Base-by-base conservation (phyloP, 2,113 vertebrate genomes). In the Oreochromis niloticus region DNA sequence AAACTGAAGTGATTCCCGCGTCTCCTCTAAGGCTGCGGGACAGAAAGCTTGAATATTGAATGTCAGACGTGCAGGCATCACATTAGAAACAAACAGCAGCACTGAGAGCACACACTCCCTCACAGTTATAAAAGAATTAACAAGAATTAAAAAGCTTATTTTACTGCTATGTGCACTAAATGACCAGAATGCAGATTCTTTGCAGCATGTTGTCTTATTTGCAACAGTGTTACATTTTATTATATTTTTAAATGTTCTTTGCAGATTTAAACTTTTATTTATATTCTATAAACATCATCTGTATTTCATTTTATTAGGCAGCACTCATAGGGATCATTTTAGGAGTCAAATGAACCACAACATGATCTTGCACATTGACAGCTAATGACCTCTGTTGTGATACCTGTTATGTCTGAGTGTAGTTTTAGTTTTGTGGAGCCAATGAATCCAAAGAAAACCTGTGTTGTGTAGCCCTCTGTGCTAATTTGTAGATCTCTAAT, bases 61-160 rank as follows among this genome's bases (percentile, higher is more conserved):
- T 16, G 16, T 63, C 30, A 36, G 30, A 63, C 2, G 0, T 63
- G 59, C 59, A 63, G 59, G 5, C 16, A 34, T 36, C 5, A 0
- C 57, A 17, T 61, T 0, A 61, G 27, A 61, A 32, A 32, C 16
- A 61, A 39, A 39, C 9, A 39, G 57, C 57, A 0, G 57, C 30
- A 61, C 57, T 10, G 30, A 61, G 27, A 32, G 57, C 57, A 59
- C 57, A 59, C 1, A 2, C 24, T 27, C 55, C 24, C 24, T 57
- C 56, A 59, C 27, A 59, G 57, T 61, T 0, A 61, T 5, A 32
- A 0, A 1, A 32, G 57, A 61, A 61, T 61, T 0, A 59, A 32
- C 27, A 4, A 0, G 57, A 32, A 61, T 59, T 30, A 59, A 32
- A 32, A 59, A 30, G 56, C 56, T 59, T 59, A 6, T 59, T 59